These are phyloP conservation scores for Calliphora vicina DNA, from an alignment of 1,140 invertebrate genomes.

Conservation along the genomic window DNA sequence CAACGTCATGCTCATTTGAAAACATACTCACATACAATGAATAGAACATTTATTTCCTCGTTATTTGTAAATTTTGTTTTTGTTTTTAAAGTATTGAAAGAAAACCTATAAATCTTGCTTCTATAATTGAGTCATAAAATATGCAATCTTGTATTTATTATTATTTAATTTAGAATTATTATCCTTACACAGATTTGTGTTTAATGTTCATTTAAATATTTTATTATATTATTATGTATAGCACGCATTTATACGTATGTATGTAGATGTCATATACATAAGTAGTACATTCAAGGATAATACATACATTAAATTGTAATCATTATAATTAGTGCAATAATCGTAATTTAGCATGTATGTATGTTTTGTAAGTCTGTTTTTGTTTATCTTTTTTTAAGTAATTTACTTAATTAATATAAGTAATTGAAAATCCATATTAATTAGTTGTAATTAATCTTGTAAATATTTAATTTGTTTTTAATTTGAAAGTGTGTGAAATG, in stretches of 20 bases:
- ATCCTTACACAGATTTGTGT: background rate
- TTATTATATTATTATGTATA: background rate
- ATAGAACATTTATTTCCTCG: too few species aligned
- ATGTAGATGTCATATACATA: too few species aligned
- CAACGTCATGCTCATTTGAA: background rate
- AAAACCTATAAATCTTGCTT: too few species aligned
- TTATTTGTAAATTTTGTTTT: background rate
- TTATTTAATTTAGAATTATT: background rate
- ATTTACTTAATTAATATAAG: background rate
- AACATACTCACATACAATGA: background rate
- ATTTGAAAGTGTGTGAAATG: constrained; percentile 14
- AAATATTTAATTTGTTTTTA: background rate
- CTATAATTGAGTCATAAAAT: background rate
- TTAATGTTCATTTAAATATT: background rate
- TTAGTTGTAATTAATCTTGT: constrained; percentile 19
- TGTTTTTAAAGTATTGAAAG: background rate
- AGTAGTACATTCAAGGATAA: background rate
- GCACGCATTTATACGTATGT: too few species aligned
- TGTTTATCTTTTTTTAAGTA: too few species aligned
- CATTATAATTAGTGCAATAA: background rate
- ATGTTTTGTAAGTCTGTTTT: background rate
- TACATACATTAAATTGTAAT: background rate
- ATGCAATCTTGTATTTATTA: background rate
- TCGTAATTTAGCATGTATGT: background rate
- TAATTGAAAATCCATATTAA: constrained; percentile 3